Percentiles rank a stretch among this genome's conserved stretches.
These are phyloP conservation scores for Tineola bisselliella DNA, from an alignment of 2,888 invertebrate genomes.

Conservation along the genomic window DNA sequence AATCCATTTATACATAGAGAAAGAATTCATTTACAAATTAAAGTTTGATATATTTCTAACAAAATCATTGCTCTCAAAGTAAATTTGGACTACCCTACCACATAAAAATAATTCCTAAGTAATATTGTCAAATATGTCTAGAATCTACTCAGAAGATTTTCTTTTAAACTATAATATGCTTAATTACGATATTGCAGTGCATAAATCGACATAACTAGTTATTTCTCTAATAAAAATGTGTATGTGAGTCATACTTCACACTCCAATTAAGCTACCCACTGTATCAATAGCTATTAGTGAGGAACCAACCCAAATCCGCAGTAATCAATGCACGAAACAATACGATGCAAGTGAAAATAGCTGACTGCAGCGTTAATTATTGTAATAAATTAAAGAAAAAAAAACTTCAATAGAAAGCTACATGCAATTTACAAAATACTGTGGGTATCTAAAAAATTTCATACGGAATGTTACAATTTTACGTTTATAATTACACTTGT, in stretches of 20 bases:
- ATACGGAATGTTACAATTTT: constrained; percentile 21
- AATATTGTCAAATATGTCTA: no score
- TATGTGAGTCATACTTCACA: constrained; percentile 62
- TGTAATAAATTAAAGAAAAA: not conserved
- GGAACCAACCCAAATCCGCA: constrained; percentile 49
- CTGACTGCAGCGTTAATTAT: constrained; percentile 14
- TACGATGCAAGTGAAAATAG: constrained; percentile 42
- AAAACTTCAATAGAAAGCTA: constrained; percentile 9
- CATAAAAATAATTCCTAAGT: no score
- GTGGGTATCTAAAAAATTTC: constrained; percentile 47
- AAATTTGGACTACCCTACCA: no score
- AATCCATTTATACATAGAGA: no score
- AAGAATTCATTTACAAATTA: no score
- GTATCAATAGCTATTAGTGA: constrained; percentile 52
- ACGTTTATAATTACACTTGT: not conserved
- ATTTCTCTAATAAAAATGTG: constrained; percentile 15
- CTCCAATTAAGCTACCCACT: constrained; percentile 61
- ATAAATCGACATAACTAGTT: not conserved
- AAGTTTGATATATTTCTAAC: no score
- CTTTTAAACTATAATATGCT: not conserved
- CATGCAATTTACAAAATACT: constrained; percentile 18
- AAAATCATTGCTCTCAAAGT: no score
- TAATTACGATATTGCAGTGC: not conserved
- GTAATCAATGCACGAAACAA: constrained; percentile 50
- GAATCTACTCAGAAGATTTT: not conserved